phyloP scores from a whole-genome alignment of 2,888 invertebrate genomes.

The Leptinotarsa haldemani region DNA sequence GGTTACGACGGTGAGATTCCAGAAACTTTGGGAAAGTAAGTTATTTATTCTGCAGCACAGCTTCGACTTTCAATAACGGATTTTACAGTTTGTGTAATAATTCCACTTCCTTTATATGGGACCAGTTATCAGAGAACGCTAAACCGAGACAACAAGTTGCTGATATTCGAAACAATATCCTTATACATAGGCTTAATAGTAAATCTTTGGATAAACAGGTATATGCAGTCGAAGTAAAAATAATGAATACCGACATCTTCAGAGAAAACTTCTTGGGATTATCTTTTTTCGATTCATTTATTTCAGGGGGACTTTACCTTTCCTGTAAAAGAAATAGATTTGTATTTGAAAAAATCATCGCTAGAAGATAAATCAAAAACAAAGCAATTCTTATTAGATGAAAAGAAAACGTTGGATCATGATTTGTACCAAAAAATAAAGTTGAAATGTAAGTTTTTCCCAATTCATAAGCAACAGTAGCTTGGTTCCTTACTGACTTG shows the following conservation, averaged over 20 bases:
- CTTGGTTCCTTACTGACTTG: not conserved
- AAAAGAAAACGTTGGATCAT: constrained; percentile 40
- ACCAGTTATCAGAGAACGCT: constrained; percentile 48
- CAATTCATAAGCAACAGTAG: not conserved
- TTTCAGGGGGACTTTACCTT: constrained; percentile 46
- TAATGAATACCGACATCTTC: too few species aligned
- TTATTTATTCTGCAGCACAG: constrained; percentile 6
- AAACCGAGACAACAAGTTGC: constrained; percentile 47
- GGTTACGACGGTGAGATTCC: constrained; percentile 51
- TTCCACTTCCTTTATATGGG: constrained; percentile 51
- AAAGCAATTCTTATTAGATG: constrained; percentile 33
- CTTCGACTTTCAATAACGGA: not conserved
- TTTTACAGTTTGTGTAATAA: constrained; percentile 49
- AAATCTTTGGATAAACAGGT: constrained; percentile 48
- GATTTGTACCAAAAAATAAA: constrained; percentile 43
- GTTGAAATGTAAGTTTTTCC: constrained; percentile 41
- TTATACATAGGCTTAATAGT: constrained; percentile 46
- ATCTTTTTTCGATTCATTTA: not conserved
- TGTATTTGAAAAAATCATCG: constrained; percentile 42
- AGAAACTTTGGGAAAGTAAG: constrained; percentile 44
- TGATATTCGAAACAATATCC: constrained; percentile 45
- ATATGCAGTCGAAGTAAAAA: not conserved
- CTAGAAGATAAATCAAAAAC: constrained; percentile 40
- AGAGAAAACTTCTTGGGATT: not conserved
- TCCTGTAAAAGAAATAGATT: constrained; percentile 45